These are phyloP conservation scores for Channa striata DNA, from an alignment of 2,797 vertebrate genomes.

Conservation along the genomic window DNA sequence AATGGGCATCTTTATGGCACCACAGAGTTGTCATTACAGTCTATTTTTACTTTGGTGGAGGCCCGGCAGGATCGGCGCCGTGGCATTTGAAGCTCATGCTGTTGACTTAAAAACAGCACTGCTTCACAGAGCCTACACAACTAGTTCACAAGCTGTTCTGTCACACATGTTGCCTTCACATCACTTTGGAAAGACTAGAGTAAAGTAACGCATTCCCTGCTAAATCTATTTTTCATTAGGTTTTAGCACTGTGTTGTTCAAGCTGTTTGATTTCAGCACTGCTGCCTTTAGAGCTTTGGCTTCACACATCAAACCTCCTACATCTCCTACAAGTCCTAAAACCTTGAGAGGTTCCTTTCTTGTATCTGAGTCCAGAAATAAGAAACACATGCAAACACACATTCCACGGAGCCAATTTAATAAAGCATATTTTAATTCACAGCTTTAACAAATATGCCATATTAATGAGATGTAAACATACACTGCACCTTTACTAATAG, in stretches of 20 bases:
- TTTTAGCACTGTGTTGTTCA: constrained; percentile 70
- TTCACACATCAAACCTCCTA: constrained; percentile 65
- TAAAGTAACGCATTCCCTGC: constrained; percentile 63
- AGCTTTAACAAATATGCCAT: neutral
- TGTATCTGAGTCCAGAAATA: constrained; percentile 52
- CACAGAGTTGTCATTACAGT: constrained; percentile 74
- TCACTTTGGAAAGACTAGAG: constrained; percentile 66
- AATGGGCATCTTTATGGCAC: constrained; percentile 74
- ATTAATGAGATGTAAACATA: constrained; percentile 25
- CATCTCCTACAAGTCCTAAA: constrained; percentile 60
- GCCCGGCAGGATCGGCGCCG: constrained; percentile 73
- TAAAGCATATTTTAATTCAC: constrained; percentile 29
- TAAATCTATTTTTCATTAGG: constrained; percentile 80
- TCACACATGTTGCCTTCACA: constrained; percentile 73
- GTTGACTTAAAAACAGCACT: constrained; percentile 79
- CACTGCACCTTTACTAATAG: neutral
- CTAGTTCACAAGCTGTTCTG: constrained; percentile 81
- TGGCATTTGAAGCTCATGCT: constrained; percentile 79
- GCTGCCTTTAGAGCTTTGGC: constrained; percentile 65
- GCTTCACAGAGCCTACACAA: constrained; percentile 79
- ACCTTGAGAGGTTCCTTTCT: constrained; percentile 60
- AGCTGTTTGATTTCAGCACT: constrained; percentile 70
- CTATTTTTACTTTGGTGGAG: constrained; percentile 80
- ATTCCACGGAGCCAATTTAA: constrained; percentile 41
- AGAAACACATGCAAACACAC: constrained; percentile 35